These are phyloP conservation scores for Trichomycterus rosablanca DNA, from an alignment of 2,113 vertebrate genomes.

Conservation along the genomic window DNA sequence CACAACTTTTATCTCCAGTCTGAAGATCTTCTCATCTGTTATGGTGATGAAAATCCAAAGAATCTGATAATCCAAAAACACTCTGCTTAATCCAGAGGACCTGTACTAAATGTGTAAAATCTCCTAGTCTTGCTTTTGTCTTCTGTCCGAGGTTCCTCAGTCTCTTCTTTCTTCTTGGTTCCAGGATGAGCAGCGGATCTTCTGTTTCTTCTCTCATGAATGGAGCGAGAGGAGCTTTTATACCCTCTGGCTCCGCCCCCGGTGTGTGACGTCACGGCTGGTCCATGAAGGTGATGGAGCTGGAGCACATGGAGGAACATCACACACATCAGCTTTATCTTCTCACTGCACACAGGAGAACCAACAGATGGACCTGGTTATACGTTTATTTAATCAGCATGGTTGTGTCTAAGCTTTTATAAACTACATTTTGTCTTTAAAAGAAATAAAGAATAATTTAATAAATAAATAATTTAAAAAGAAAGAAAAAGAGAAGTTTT, in stretches of 20 bases:
- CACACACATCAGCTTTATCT: not conserved
- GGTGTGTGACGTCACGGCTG: not conserved
- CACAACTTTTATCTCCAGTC: conserved; percentile 15
- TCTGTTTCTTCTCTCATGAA: conserved; percentile 9
- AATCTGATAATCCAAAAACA: not conserved
- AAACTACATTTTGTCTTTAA: too few relatives aligned
- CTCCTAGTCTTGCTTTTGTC: too few relatives aligned
- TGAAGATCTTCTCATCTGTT: conserved; percentile 30
- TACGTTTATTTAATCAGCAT: too few relatives aligned
- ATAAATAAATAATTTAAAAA: too few relatives aligned
- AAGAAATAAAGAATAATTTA: too few relatives aligned
- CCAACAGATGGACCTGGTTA: too few relatives aligned
- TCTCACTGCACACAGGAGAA: too few relatives aligned
- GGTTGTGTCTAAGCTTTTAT: too few relatives aligned
- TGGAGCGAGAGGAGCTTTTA: not conserved
- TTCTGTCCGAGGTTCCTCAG: not conserved
- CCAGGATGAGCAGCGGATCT: not conserved
- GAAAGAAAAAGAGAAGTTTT: too few relatives aligned
- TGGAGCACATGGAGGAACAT: conserved; percentile 18
- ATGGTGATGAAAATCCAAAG: not conserved
- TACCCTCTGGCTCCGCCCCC: not conserved
- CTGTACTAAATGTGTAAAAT: not conserved
- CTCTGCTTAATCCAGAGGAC: not conserved
- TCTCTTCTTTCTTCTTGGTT: not conserved
- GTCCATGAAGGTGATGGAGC: conserved; percentile 8